phyloP scores from a whole-genome alignment of 2,888 invertebrate species.

The Meiosimyza decipiens region DNA sequence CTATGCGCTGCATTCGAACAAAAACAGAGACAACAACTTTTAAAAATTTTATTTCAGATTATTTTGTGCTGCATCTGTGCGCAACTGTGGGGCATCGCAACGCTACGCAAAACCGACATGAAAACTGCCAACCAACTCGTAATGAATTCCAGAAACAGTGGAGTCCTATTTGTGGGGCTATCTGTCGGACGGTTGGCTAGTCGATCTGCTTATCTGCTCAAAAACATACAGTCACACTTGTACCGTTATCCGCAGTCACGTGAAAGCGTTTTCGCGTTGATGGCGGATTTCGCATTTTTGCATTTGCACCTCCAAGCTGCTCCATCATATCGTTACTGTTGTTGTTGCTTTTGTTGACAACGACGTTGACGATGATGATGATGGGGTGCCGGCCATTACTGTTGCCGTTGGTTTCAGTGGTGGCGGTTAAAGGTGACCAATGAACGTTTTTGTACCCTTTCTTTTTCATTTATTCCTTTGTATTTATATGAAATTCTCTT shows the following conservation, averaged over 20 bases:
- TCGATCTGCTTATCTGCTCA: not conserved
- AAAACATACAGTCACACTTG: conserved; percentile 17
- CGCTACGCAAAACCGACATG: not conserved
- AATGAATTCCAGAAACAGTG: not conserved
- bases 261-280: conserved; percentile 32
- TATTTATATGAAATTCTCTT: not conserved
- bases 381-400: conserved; percentile 25
- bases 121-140: not conserved
- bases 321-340: conserved; percentile 34
- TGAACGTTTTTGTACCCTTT: not conserved
- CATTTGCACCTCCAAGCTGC: conserved; percentile 35
- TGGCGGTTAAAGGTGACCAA: conserved; percentile 21
- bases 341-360: conserved; percentile 37
- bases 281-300: conserved; percentile 26
- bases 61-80: too few species aligned
- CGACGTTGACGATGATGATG: conserved; percentile 47
- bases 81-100: too few species aligned
- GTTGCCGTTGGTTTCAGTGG: not conserved
- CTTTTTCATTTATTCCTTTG: not conserved
- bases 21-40: too few species aligned
- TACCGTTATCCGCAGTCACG: conserved; percentile 29
- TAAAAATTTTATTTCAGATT: too few species aligned
- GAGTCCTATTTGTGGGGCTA: not conserved
- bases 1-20: too few species aligned
- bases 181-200: conserved; percentile 3